Conservation (phyloP, 2,113 vertebrate genomes). For the Notothenia coriiceps region DNA sequence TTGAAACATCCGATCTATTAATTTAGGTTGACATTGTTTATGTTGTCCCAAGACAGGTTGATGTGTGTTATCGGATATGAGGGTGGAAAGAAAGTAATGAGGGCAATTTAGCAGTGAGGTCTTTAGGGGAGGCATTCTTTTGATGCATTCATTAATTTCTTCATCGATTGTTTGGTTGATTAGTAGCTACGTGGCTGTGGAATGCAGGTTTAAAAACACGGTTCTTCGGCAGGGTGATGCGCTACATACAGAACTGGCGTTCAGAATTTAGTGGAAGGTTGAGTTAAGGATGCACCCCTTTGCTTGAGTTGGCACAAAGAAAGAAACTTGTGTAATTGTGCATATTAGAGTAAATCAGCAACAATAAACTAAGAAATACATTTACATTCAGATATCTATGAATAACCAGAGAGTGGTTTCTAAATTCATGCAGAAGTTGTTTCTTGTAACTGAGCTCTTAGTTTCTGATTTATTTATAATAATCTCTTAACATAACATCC, state of each 20-base stretch:
- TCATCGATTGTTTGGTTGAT: slow-evolving; percentile 60
- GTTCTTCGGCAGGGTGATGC: not conserved
- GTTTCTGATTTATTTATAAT: not conserved
- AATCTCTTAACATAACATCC: not conserved
- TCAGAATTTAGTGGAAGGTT: not conserved
- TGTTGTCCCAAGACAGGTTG: slow-evolving; percentile 55
- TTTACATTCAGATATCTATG: not conserved
- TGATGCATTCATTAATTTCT: slow-evolving; percentile 55
- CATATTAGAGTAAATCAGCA: slow-evolving; percentile 2
- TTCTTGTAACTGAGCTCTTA: not conserved
- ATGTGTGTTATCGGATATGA: slow-evolving; percentile 58
- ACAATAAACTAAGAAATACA: not conserved
- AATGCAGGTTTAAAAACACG: slow-evolving; percentile 14
- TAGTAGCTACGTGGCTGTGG: slow-evolving; percentile 32
- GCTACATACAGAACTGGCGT: not conserved
- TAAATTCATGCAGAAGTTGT: not conserved
- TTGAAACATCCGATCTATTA: slow-evolving; percentile 39
- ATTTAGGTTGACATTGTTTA: slow-evolving; percentile 68
- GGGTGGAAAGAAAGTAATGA: slow-evolving; percentile 51
- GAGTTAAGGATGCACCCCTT: not conserved
- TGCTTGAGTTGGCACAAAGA: not conserved
- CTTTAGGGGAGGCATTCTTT: slow-evolving; percentile 44
- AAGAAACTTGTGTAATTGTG: not conserved
- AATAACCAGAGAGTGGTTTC: not conserved
- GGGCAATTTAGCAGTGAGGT: slow-evolving; percentile 38